A percentile compares a stretch with the other conserved stretches of the same genome.
Conservation (phyloP, 2,113 vertebrate genomes). For the Cephalopterus ornatus region DNA sequence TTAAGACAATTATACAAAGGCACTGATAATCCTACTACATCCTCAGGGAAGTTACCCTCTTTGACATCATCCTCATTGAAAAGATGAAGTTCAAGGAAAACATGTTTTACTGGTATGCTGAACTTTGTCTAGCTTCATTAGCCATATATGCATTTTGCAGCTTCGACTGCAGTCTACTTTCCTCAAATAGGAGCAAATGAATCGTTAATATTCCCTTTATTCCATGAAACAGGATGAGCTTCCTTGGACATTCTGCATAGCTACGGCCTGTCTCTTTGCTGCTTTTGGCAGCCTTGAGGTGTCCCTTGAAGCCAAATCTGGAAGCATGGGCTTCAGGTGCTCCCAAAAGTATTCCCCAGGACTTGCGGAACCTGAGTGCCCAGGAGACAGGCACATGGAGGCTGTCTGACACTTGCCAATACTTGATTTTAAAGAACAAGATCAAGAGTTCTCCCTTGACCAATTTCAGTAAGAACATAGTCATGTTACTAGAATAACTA, state of each 20-base stretch:
- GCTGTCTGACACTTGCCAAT: neutral
- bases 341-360: too few relatives aligned
- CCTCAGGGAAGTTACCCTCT: neutral
- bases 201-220: neutral
- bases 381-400: accelerated
- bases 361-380: accelerated
- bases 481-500: neutral
- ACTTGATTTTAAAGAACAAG: neutral
- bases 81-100: neutral
- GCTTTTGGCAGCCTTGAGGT: neutral
- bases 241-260: neutral
- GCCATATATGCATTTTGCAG: neutral
- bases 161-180: neutral
- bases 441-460: neutral
- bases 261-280: neutral
- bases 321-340: neutral
- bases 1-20: neutral
- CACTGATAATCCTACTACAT: neutral
- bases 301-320: neutral
- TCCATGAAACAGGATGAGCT: neutral
- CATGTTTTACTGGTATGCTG: neutral
- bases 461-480: neutral
- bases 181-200: neutral
- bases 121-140: neutral
- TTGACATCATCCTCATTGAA: neutral